phyloP scores from a whole-genome alignment of 2,113 vertebrate species.

The Ctenomys sociabilis region DNA sequence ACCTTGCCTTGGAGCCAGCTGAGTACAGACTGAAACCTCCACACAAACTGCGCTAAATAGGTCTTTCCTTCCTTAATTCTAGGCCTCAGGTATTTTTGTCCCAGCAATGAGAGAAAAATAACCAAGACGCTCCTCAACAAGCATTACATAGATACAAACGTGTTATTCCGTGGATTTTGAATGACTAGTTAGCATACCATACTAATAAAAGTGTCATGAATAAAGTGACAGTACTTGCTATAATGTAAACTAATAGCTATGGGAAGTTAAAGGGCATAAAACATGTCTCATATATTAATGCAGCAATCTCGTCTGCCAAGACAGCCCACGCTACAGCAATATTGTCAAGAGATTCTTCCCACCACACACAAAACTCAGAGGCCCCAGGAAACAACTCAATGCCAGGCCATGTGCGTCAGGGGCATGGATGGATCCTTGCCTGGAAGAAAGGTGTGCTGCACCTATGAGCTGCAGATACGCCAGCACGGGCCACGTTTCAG shows the following conservation, averaged over 20 bases:
- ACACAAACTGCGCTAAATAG: too few relatives aligned
- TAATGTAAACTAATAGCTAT: background rate
- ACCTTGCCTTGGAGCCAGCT: too few relatives aligned
- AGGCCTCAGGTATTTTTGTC: too few relatives aligned
- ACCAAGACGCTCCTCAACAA: background rate
- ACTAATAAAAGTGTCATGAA: background rate
- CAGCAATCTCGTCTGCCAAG: background rate
- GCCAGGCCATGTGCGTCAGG: background rate
- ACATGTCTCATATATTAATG: background rate
- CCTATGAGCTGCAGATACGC: background rate
- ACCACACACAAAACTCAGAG: background rate
- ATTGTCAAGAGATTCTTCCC: background rate
- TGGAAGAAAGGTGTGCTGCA: background rate
- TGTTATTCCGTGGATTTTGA: slow-evolving; percentile 22
- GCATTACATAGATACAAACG: background rate
- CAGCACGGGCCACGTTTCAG: background rate
- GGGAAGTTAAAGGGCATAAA: background rate
- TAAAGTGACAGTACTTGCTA: background rate
- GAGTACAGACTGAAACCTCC: too few relatives aligned
- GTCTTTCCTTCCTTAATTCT: too few relatives aligned
- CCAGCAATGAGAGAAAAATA: too few relatives aligned
- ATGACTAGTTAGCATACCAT: background rate
- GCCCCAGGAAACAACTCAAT: background rate
- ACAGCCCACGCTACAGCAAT: background rate
- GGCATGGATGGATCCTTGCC: background rate